Percentiles rank a stretch among this genome's conserved stretches.
These are phyloP conservation scores for Sarcoramphus papa DNA, from an alignment of 2,797 vertebrate species.

Conservation along the genomic window DNA sequence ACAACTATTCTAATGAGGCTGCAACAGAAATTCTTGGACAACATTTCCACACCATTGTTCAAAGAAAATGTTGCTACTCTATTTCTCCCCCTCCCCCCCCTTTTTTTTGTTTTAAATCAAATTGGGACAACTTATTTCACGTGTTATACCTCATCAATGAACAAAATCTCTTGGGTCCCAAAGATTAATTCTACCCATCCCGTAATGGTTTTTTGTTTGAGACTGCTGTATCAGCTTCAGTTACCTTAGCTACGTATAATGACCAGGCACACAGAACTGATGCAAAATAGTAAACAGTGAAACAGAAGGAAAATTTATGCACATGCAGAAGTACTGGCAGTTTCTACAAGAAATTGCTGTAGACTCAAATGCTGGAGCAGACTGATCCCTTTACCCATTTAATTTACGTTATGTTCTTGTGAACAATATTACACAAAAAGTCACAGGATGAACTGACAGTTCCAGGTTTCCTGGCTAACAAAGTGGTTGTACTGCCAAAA, in stretches of 20 bases:
- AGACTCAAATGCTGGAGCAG: neutral
- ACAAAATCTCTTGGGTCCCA: neutral
- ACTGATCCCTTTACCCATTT: neutral
- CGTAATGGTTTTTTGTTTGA: neutral
- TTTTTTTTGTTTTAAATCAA: neutral
- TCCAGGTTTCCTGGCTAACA: neutral
- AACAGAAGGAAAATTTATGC: neutral
- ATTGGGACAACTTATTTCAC: neutral
- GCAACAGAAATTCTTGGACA: neutral
- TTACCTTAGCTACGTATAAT: neutral
- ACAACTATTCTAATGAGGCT: neutral
- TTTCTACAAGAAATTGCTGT: neutral
- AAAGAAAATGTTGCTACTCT: neutral
- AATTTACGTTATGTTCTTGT: neutral
- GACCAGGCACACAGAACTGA: neutral
- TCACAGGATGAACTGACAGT: neutral
- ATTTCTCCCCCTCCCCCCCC: accelerated
- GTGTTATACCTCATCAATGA: neutral
- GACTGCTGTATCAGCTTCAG: neutral
- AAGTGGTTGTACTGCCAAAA: neutral
- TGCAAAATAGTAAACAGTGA: neutral
- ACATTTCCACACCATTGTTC: neutral
- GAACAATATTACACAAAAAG: neutral
- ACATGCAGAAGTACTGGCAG: neutral
- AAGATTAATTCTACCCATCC: neutral